Conservation (phyloP, 1,140 invertebrate genomes). For the Saccostrea echinata region DNA sequence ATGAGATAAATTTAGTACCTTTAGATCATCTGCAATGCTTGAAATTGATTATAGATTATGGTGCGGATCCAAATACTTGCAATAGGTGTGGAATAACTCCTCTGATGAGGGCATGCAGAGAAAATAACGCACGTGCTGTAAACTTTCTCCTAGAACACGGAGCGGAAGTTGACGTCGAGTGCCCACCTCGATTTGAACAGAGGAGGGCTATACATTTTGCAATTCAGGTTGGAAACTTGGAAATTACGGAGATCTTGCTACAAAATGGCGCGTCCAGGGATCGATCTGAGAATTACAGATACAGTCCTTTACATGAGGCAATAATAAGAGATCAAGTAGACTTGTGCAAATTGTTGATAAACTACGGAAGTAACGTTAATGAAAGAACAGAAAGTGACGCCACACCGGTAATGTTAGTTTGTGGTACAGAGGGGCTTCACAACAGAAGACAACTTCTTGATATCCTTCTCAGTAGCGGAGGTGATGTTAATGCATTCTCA, state of each 20-base stretch:
- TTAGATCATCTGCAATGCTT: slow-evolving; percentile 88
- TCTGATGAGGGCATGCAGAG: slow-evolving; percentile 85
- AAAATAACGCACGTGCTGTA: slow-evolving; percentile 80
- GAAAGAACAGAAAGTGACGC: slow-evolving; percentile 86
- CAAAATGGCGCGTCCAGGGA: slow-evolving; percentile 87
- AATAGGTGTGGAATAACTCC: slow-evolving; percentile 89
- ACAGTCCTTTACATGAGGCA: slow-evolving; percentile 90
- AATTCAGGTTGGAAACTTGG: slow-evolving; percentile 87
- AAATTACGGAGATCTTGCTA: slow-evolving; percentile 89
- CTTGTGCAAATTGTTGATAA: slow-evolving; percentile 83
- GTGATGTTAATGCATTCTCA: slow-evolving; percentile 83
- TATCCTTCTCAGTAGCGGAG: slow-evolving; percentile 82
- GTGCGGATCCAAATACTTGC: slow-evolving; percentile 90
- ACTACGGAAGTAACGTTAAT: slow-evolving; percentile 85
- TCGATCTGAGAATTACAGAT: slow-evolving; percentile 86
- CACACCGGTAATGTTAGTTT: slow-evolving; percentile 91
- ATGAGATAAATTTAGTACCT: slow-evolving; percentile 92
- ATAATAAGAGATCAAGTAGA: slow-evolving; percentile 83
- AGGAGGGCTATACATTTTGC: slow-evolving; percentile 91
- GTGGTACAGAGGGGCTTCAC: slow-evolving; percentile 87
- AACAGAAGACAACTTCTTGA: slow-evolving; percentile 84
- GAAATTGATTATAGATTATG: slow-evolving; percentile 89
- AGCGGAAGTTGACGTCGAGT: slow-evolving; percentile 86
- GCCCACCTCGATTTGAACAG: slow-evolving; percentile 73
- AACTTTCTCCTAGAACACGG: slow-evolving; percentile 90